Evolutionary conservation across 30 jellyfish, hydroid and myxozoan species (phyloP).

Genomic region (Aurelia sp.): DNA sequence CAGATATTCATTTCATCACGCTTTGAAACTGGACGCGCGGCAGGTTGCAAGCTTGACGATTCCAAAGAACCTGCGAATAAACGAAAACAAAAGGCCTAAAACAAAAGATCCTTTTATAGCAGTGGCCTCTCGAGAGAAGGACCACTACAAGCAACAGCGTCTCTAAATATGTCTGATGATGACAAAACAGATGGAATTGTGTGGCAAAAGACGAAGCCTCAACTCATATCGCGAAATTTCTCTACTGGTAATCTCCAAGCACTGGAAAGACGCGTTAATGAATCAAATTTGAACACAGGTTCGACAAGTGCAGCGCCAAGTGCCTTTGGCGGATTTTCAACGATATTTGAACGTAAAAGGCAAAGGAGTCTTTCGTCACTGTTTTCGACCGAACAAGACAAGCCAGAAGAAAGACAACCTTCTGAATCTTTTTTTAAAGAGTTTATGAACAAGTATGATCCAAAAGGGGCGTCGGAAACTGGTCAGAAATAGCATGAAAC

Average conservation of each 20-base stretch:
- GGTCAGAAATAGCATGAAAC: neutral
- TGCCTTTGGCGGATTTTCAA: no score
- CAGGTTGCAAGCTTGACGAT: no score
- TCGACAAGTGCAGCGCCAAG: neutral
- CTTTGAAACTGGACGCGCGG: no score
- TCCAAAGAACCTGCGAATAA: no score
- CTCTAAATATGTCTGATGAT: neutral
- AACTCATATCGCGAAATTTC: slow-evolving; percentile 28
- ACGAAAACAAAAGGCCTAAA: no score
- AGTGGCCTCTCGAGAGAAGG: no score
- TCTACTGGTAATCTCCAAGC: slow-evolving; percentile 48
- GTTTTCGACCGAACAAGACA: neutral
- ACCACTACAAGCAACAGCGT: no score
- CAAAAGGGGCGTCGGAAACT: slow-evolving; percentile 4
- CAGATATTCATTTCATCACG: no score
- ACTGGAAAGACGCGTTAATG: slow-evolving; percentile 9
- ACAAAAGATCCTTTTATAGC: no score
- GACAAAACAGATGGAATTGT: slow-evolving; percentile 52
- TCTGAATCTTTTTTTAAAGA: slow-evolving; percentile 43
- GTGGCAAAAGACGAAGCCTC: slow-evolving; percentile 60
- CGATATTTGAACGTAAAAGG: neutral
- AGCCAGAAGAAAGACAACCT: neutral
- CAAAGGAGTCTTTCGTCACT: slow-evolving; percentile 22
- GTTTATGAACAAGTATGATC: slow-evolving; percentile 3
- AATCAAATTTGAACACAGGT: neutral